Evolutionary conservation across 2,113 vertebrate genomes (phyloP).

Genomic region (Tetrao urogallus): DNA sequence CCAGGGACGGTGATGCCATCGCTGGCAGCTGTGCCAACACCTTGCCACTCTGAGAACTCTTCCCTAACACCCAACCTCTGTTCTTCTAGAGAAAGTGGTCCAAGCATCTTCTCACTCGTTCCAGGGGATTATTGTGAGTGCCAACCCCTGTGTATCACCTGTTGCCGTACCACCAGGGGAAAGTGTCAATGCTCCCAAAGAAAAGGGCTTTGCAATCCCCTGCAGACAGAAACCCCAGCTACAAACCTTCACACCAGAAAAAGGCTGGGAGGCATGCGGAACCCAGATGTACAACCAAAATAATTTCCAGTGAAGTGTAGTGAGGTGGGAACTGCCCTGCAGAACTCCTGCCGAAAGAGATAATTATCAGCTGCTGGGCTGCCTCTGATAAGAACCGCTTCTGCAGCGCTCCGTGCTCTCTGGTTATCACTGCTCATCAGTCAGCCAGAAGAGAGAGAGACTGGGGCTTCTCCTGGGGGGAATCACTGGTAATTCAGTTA

Average conservation of each 20-base stretch:
- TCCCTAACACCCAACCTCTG: not conserved
- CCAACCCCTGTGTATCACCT: not conserved
- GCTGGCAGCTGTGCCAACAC: too few relatives aligned
- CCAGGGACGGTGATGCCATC: too few relatives aligned
- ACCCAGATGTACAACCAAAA: not conserved
- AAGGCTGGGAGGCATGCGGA: not conserved
- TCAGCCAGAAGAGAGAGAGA: not conserved
- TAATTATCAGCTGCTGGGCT: not conserved
- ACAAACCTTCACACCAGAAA: not conserved
- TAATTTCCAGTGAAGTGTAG: not conserved
- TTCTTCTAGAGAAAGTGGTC: fast-evolving
- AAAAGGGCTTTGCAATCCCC: not conserved
- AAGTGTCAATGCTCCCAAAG: not conserved
- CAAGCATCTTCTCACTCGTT: not conserved
- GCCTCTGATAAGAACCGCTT: not conserved
- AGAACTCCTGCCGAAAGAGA: not conserved
- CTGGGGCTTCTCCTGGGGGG: not conserved
- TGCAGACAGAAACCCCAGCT: not conserved
- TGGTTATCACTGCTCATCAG: not conserved
- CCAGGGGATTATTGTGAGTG: fast-evolving
- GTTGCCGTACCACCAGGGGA: not conserved
- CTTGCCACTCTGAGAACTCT: too few relatives aligned
- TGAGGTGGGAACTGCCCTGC: not conserved
- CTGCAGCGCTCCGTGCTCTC: not conserved
- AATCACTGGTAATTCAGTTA: not conserved